A percentile compares a stretch with the other conserved stretches of the same genome.
phyloP scores from a whole-genome alignment of 2,797 vertebrate genomes.

The Platalea minor region DNA sequence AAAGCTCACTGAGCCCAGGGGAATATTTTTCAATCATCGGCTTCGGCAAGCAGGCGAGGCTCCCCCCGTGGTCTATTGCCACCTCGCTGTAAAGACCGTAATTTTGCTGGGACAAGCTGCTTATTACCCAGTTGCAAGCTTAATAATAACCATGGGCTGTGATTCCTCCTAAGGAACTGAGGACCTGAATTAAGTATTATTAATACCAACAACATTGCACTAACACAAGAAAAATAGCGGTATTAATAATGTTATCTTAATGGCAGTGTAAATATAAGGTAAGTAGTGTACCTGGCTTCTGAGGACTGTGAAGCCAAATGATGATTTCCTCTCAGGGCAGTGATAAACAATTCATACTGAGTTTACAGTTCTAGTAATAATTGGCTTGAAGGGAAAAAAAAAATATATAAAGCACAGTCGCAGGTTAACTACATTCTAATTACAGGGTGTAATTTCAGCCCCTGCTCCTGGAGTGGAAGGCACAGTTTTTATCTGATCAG shows the following conservation, averaged over 20 bases:
- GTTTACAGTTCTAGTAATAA: conserved; percentile 51
- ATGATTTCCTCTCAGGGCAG: conserved; percentile 34
- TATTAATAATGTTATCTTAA: conserved; percentile 51
- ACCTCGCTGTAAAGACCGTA: neutral
- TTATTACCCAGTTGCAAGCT: conserved; percentile 18
- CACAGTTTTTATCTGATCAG: conserved; percentile 53
- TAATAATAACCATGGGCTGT: conserved; percentile 34
- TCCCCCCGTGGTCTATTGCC: neutral
- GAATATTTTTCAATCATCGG: neutral
- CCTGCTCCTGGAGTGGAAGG: conserved; percentile 46
- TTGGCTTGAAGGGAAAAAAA: conserved; percentile 20
- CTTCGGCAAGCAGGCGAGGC: neutral
- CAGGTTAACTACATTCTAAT: conserved; percentile 56
- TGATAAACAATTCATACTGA: conserved; percentile 51
- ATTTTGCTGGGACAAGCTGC: conserved; percentile 46
- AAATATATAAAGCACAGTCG: neutral
- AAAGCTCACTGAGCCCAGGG: neutral
- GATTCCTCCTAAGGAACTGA: conserved; percentile 41
- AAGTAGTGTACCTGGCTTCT: conserved; percentile 16
- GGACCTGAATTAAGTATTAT: conserved; percentile 44
- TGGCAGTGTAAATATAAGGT: conserved; percentile 31
- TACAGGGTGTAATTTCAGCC: conserved; percentile 49
- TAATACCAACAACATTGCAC: conserved; percentile 33
- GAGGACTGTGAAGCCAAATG: neutral
- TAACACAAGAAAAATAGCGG: neutral